Base-by-base conservation (phyloP, 2,113 vertebrate species). In the Plecotus auritus region DNA sequence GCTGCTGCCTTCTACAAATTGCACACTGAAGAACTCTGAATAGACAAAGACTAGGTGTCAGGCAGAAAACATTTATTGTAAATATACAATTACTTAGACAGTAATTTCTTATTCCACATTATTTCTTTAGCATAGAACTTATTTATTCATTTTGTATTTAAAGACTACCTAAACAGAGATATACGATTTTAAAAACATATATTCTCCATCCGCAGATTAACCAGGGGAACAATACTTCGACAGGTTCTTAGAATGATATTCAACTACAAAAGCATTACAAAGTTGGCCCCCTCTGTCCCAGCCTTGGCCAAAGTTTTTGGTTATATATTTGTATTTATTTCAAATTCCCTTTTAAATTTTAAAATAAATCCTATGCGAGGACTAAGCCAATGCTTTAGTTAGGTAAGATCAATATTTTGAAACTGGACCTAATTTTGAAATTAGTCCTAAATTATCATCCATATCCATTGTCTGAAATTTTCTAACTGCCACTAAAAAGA, bases 1-100 rank as follows among this genome's bases (percentile, higher is more conserved):
- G 32, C 56, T 86, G n/a, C 88, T 94, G 82, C 49, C 47, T 77
- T 97, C 66, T 66, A 70, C 82, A 74, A 35, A 47, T 87, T 96
- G n/a, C 40, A 90, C 49, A 1, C 49, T 93, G 67, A 93, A 81
- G 67, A 92, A 66, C 66, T 92, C 51, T 78, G 73, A 95, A 78
- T 95, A 92, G 69, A 82, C 4, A 69, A 85, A 95, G 73, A 66
- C 86, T 56, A 93, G 84, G 72, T 87, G 66, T 73, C 51, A 69
- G 32, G 40, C 10, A 69, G 80, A 83, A 83, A 81, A 92, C 93
- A 78, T 94, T 97, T 88, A 72, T 85, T 94, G 92, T 93, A 98
- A 97, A 96, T 85, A 93, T 92, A 67, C 56, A 37, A 26, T 95
- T 93, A 77, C 69, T 87, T 90, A 88, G 51, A 86, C 30, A 64